Evolutionary conservation across 2,797 vertebrate genomes (phyloP).

Genomic region (Sparidentex hasta): DNA sequence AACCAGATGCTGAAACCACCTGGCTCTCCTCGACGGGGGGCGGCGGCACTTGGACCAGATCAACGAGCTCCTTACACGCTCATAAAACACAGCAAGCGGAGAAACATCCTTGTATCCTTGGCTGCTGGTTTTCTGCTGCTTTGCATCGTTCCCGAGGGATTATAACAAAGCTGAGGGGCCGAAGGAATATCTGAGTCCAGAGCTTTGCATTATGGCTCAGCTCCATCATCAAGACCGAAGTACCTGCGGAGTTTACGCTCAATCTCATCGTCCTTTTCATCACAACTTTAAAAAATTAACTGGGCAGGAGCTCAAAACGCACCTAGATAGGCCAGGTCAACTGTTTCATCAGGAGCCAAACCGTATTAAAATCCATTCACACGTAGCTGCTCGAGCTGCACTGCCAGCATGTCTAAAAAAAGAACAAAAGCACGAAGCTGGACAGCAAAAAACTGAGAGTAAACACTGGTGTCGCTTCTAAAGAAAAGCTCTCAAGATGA

Average conservation of each 20-base stretch:
- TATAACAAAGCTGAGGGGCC: neutral
- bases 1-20: constrained; percentile 4
- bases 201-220: constrained; percentile 1
- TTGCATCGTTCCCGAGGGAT: neutral
- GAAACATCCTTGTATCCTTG: neutral
- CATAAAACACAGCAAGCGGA: neutral
- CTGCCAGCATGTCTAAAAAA: no score
- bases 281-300: neutral
- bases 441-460: neutral
- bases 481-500: neutral
- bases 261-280: neutral
- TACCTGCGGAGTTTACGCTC: neutral
- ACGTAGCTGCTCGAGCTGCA: no score
- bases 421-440: neutral
- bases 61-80: neutral
- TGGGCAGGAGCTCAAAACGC: neutral
- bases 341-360: neutral
- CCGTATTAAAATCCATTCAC: neutral
- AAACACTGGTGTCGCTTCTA: neutral
- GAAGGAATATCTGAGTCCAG: neutral
- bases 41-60: neutral
- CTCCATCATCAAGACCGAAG: neutral
- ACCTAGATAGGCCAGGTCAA: neutral
- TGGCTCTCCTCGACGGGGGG: neutral
- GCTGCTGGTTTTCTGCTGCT: neutral